phyloP scores from a whole-genome alignment of 2,113 vertebrate species.

The Microtus oregoni region DNA sequence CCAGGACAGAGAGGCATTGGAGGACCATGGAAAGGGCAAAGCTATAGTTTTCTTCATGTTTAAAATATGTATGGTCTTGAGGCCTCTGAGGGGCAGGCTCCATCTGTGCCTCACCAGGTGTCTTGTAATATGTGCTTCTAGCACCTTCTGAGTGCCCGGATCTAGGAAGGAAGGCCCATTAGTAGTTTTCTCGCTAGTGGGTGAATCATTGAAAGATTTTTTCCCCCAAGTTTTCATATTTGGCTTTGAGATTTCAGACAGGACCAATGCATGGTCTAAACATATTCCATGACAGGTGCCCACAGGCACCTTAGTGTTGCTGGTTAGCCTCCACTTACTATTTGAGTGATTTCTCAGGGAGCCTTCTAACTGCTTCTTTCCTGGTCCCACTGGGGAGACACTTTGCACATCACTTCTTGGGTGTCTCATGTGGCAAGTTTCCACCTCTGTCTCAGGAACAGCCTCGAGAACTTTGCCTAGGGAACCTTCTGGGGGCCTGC shows the following conservation, averaged over 20 bases:
- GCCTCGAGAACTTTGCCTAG: not conserved
- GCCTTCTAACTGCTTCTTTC: not conserved
- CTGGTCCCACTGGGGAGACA: fast-evolving
- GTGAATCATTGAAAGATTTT: not conserved
- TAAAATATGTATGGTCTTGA: too few species aligned
- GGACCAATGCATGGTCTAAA: fast-evolving
- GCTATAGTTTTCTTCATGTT: too few species aligned
- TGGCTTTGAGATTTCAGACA: too few species aligned
- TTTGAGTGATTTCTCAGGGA: fast-evolving
- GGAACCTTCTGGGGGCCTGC: too few species aligned
- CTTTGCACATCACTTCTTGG: not conserved
- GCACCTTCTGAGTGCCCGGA: not conserved
- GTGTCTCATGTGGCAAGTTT: fast-evolving
- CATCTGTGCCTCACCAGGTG: not conserved
- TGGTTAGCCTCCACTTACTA: not conserved
- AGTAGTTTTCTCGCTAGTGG: not conserved
- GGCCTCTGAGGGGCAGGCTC: not conserved
- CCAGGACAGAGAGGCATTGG: too few species aligned
- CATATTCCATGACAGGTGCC: not conserved
- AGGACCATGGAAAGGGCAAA: too few species aligned
- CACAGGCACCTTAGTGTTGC: not conserved
- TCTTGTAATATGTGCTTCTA: not conserved
- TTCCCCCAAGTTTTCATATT: not conserved
- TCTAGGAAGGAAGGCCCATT: not conserved
- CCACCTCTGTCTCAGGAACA: not conserved